These are phyloP conservation scores for Chorisops tibialis DNA, from an alignment of 2,888 invertebrate genomes.

Conservation along the genomic window DNA sequence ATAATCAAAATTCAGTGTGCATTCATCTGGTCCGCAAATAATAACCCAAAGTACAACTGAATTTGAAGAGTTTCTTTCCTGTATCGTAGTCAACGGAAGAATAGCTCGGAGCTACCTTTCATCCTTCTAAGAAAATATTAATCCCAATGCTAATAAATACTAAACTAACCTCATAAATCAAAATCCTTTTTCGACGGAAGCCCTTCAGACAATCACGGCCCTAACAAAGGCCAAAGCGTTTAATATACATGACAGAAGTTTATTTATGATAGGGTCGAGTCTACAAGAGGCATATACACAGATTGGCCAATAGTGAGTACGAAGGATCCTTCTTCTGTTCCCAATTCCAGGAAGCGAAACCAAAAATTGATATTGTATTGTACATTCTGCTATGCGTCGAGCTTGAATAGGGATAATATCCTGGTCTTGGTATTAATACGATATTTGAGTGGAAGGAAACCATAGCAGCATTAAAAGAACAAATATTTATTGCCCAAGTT, in stretches of 20 bases:
- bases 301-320: not conserved
- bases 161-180: constrained; percentile 33
- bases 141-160: constrained; percentile 31
- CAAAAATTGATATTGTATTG: not conserved
- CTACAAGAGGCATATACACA: not conserved
- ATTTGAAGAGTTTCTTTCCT: not conserved
- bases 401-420: too few relatives aligned
- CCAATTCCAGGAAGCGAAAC: not conserved
- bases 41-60: not conserved
- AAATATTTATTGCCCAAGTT: too few relatives aligned
- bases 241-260: constrained; percentile 33
- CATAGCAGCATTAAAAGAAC: too few relatives aligned
- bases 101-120: not conserved
- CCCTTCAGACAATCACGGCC: constrained; percentile 27
- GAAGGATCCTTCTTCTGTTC: not conserved
- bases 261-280: constrained; percentile 23
- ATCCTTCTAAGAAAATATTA: constrained; percentile 24
- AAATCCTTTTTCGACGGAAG: constrained; percentile 26
- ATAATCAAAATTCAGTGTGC: constrained; percentile 15
- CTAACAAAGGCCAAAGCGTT: constrained; percentile 30
- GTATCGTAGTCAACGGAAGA: not conserved
- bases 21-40: not conserved
- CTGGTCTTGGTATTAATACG: too few relatives aligned
- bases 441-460: too few relatives aligned
- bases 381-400: too few relatives aligned